phyloP scores from a whole-genome alignment of 2,113 vertebrate species.

The Chaenogobius annularis region DNA sequence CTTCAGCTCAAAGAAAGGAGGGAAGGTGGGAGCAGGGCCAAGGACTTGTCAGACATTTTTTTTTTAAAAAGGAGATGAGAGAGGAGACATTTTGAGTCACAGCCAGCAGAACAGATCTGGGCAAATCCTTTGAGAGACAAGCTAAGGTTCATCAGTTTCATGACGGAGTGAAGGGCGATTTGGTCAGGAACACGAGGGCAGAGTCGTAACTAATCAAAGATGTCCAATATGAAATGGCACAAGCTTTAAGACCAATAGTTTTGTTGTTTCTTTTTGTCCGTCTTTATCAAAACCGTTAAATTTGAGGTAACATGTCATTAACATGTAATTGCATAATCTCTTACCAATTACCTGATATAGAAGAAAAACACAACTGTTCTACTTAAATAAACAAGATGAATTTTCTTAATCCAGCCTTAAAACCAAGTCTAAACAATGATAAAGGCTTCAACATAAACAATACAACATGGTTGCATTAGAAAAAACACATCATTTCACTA shows the following conservation, averaged over 20 bases:
- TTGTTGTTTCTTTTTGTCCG: too few relatives aligned
- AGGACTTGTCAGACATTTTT: conserved; percentile 26
- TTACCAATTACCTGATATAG: too few relatives aligned
- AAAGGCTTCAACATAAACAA: too few relatives aligned
- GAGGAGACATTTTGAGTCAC: background rate
- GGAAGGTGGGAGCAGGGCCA: conserved; percentile 23
- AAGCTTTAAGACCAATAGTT: too few relatives aligned
- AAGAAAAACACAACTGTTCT: too few relatives aligned
- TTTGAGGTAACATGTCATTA: too few relatives aligned
- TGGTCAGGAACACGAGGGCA: conserved; percentile 32
- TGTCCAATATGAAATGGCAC: conserved; percentile 9
- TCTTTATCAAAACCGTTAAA: too few relatives aligned
- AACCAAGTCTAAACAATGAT: too few relatives aligned
- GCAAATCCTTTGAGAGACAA: conserved; percentile 34
- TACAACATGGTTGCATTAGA: too few relatives aligned
- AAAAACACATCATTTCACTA: background rate
- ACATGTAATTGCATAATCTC: too few relatives aligned
- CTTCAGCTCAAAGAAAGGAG: conserved; percentile 12
- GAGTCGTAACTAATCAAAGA: conserved; percentile 22
- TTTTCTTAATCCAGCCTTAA: too few relatives aligned
- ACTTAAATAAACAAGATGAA: too few relatives aligned
- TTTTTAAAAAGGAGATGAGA: background rate
- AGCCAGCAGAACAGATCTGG: conserved; percentile 37
- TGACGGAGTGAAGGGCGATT: conserved; percentile 32
- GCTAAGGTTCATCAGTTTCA: conserved; percentile 53